A percentile compares a stretch with the other conserved stretches of the same genome.
Conservation (phyloP, 92 coral and sea anemone genomes). For the Palythoa grandis region DNA sequence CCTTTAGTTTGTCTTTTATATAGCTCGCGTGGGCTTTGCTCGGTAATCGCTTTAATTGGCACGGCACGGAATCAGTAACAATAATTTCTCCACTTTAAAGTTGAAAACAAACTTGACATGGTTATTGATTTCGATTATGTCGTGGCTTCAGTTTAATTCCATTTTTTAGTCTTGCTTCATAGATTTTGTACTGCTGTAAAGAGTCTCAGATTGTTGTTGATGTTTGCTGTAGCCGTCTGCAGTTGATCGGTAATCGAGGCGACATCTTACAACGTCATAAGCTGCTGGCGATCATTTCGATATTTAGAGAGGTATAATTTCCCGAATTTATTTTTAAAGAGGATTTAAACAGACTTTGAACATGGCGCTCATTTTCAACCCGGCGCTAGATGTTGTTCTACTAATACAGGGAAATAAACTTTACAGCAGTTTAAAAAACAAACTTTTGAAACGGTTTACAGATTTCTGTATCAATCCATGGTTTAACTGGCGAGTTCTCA, state of each 20-base stretch:
- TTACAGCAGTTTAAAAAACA: background rate
- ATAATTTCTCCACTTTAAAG: background rate
- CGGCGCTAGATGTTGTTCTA: background rate
- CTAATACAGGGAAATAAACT: background rate
- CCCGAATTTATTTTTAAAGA: background rate
- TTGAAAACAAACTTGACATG: conserved; percentile 23
- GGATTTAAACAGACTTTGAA: background rate
- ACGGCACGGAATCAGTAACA: conserved; percentile 36
- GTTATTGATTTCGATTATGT: conserved; percentile 15
- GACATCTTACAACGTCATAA: background rate
- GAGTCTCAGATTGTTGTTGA: conserved; percentile 29
- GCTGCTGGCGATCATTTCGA: background rate
- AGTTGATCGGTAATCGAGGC: background rate
- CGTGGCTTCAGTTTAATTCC: conserved; percentile 19
- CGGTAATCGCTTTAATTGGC: conserved; percentile 12
- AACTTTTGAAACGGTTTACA: background rate
- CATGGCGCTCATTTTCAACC: background rate
- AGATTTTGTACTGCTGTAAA: conserved; percentile 3
- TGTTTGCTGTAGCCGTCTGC: conserved; percentile 28
- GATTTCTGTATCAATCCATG: background rate
- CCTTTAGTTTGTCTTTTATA: conserved; percentile 8
- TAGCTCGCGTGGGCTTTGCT: conserved; percentile 11
- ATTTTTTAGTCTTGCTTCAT: background rate
- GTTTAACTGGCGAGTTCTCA: background rate
- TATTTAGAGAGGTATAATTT: conserved; percentile 2